These are phyloP conservation scores for Zelostemma sp. DNA, from an alignment of 1,140 invertebrate species.

Conservation along the genomic window DNA sequence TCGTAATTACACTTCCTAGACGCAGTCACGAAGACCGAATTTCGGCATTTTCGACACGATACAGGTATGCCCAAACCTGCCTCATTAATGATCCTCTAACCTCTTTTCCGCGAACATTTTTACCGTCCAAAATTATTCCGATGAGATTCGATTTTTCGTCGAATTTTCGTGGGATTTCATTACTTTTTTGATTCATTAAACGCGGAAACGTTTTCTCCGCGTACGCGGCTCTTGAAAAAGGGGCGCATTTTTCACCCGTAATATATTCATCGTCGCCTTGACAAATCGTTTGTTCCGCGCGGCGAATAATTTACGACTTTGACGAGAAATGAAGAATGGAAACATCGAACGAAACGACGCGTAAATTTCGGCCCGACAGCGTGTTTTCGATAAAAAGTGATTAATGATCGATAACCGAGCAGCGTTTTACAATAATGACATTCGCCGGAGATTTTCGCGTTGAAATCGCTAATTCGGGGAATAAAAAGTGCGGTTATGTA, in stretches of 20 bases:
- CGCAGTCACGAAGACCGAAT: constrained; percentile 20
- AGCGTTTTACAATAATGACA: neutral
- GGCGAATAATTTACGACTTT: neutral
- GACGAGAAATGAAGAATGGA: neutral
- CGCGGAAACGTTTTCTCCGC: no score
- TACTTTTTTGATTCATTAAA: no score
- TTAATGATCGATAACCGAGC: neutral
- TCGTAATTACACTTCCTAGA: constrained; percentile 45
- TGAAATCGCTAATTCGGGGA: constrained; percentile 1
- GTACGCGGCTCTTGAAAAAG: no score
- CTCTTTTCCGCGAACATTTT: no score
- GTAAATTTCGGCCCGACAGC: neutral
- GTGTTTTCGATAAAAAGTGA: neutral
- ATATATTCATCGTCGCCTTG: neutral
- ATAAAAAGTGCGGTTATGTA: constrained; percentile 34
- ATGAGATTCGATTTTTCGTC: no score
- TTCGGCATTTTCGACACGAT: constrained; percentile 14
- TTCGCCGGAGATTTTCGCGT: neutral
- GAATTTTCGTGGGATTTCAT: no score
- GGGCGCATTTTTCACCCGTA: neutral
- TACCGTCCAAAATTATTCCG: no score
- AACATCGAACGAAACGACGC: neutral
- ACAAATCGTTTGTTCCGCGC: neutral
- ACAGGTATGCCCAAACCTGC: no score
- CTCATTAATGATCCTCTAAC: no score